Conservation (phyloP, 2,888 invertebrate genomes). For the Sicus ferrugineus region DNA sequence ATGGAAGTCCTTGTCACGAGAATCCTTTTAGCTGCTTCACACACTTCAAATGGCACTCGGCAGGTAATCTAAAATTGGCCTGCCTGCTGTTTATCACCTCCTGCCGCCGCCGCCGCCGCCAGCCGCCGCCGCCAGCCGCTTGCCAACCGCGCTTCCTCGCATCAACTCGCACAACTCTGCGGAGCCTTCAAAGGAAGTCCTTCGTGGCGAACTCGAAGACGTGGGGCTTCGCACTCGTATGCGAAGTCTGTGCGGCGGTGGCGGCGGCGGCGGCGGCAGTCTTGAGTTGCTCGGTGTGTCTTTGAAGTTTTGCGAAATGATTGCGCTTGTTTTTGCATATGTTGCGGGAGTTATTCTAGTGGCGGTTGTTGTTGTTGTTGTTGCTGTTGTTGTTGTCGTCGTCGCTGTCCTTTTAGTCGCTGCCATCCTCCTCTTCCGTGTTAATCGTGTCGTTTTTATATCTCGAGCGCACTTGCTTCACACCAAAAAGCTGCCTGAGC, state of each 20-base stretch:
- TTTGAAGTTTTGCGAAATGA: not conserved
- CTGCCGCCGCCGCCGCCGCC: too few species aligned
- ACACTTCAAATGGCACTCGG: not conserved
- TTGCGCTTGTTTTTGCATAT: not conserved
- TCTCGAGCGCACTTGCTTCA: constrained; percentile 9
- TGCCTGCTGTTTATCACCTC: not conserved
- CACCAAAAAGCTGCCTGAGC: too few species aligned
- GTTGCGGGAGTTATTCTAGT: not conserved
- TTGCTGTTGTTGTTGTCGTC: constrained; percentile 1
- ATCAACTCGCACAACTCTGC: too few species aligned
- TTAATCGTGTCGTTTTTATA: constrained; percentile 9
- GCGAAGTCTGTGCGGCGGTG: too few species aligned
- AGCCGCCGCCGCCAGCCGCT: too few species aligned
- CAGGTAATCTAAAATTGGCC: constrained; percentile 14
- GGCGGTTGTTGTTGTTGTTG: not conserved
- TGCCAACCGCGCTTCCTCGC: too few species aligned
- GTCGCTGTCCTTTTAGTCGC: not conserved
- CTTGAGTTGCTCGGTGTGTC: not conserved
- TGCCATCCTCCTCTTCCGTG: too few species aligned
- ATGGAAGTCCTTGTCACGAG: too few species aligned
- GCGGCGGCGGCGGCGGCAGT: too few species aligned
- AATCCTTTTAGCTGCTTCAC: not conserved
- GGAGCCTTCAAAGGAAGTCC: constrained; percentile 11
- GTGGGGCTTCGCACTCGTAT: too few species aligned
- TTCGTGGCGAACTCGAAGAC: too few species aligned